Evolutionary conservation across 2,888 invertebrate genomes (phyloP).

Genomic region (Tetragonula carbonaria): DNA sequence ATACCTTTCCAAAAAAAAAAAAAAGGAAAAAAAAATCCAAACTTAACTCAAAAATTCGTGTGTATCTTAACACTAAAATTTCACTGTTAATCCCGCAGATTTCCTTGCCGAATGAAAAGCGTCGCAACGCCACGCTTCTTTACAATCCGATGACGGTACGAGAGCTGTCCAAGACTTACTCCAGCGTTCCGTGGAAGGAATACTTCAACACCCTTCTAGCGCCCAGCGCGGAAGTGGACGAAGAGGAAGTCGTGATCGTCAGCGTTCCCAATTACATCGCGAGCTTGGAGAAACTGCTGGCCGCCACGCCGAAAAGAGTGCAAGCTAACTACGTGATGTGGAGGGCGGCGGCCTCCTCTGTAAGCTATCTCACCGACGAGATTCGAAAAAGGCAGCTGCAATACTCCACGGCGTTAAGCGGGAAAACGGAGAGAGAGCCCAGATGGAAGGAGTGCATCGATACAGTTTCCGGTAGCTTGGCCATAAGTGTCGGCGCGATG

Average conservation of each 20-base stretch:
- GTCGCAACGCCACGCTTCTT: conserved; percentile 94
- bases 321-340: conserved; percentile 97
- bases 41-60: not conserved
- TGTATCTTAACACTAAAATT: not conserved
- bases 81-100: conserved; percentile 61
- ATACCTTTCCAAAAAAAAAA: not conserved
- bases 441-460: conserved; percentile 97
- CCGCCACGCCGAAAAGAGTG: conserved; percentile 87
- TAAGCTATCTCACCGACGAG: conserved; percentile 92
- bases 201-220: conserved; percentile 93
- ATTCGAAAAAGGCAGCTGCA: conserved; percentile 91
- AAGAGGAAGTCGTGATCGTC: conserved; percentile 92
- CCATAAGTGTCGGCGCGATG: conserved; percentile 92
- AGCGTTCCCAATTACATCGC: conserved; percentile 93
- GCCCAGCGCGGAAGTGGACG: conserved; percentile 86
- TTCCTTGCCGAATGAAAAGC: conserved; percentile 91
- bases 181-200: conserved; percentile 91
- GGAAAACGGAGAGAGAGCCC: conserved; percentile 93
- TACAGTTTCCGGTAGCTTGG: conserved; percentile 90
- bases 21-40: not conserved
- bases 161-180: conserved; percentile 90
- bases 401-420: conserved; percentile 92
- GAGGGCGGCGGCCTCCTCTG: conserved; percentile 93
- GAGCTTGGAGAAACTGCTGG: conserved; percentile 88
- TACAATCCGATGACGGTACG: conserved; percentile 96